These are phyloP conservation scores for Caenorhabditis japonica DNA, from an alignment of 2,888 invertebrate species.

Conservation along the genomic window DNA sequence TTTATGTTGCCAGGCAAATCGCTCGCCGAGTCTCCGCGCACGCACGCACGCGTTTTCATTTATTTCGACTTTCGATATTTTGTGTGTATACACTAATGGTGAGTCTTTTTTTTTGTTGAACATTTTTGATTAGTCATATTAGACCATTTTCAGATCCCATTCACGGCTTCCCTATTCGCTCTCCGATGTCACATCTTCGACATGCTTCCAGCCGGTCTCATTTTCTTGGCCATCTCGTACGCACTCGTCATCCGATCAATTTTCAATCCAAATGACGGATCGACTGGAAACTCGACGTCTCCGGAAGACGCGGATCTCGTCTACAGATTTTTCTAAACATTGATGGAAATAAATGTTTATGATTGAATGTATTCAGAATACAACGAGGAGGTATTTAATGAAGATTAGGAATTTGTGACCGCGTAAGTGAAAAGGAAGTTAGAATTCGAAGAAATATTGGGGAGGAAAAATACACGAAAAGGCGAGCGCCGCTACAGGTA, in stretches of 20 bases:
- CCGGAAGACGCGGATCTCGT: neutral
- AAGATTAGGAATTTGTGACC: neutral
- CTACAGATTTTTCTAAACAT: neutral
- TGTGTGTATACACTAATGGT: constrained; percentile 7
- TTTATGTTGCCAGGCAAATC: constrained; percentile 18
- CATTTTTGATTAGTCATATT: too few species aligned
- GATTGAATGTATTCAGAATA: constrained; percentile 2
- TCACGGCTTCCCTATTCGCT: constrained; percentile 39
- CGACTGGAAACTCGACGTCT: neutral
- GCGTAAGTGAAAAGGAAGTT: constrained; percentile 22
- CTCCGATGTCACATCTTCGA: constrained; percentile 41
- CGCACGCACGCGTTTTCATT: neutral
- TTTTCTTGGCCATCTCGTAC: constrained; percentile 27
- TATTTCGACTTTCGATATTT: constrained; percentile 3
- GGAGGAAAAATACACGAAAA: constrained; percentile 29
- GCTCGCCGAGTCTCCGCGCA: neutral
- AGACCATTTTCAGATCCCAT: constrained; percentile 49
- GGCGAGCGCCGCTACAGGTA: constrained; percentile 24
- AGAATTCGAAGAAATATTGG: neutral
- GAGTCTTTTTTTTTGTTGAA: constrained; percentile 10
- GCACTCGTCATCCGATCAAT: constrained; percentile 31
- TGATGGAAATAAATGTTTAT: neutral
- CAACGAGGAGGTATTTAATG: too few species aligned
- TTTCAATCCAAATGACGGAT: constrained; percentile 8
- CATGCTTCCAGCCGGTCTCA: constrained; percentile 34